Conservation (phyloP, 2,888 invertebrate genomes). For the Pandemis cinnamomeana region DNA sequence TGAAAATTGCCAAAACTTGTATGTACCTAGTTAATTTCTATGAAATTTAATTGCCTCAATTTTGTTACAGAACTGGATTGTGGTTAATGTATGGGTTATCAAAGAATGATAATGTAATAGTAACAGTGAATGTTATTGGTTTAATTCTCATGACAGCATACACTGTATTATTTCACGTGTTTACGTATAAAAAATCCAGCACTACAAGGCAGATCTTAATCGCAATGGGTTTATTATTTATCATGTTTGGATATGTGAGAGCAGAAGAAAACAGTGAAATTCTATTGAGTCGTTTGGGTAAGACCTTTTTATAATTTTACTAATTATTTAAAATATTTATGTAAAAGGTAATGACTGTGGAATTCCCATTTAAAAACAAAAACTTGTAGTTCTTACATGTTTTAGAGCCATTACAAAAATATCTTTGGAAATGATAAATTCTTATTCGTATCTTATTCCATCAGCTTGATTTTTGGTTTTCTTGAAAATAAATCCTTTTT, state of each 20-base stretch:
- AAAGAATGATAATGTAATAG: slow-evolving; percentile 88
- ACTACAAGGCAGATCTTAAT: slow-evolving; percentile 86
- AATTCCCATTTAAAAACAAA: no score
- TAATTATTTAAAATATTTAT: not conserved
- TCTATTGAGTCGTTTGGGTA: slow-evolving; percentile 87
- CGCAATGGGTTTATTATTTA: slow-evolving; percentile 80
- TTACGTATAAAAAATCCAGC: slow-evolving; percentile 88
- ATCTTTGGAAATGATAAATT: no score
- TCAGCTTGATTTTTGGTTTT: no score
- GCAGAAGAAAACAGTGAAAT: slow-evolving; percentile 79
- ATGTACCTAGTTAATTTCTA: slow-evolving; percentile 20
- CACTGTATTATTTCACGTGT: slow-evolving; percentile 88
- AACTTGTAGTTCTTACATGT: no score
- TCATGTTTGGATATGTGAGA: slow-evolving; percentile 85
- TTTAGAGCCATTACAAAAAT: no score
- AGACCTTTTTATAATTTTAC: slow-evolving; percentile 46
- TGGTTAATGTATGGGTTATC: slow-evolving; percentile 93
- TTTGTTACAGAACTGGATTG: slow-evolving; percentile 86
- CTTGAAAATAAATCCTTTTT: no score
- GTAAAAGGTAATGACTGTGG: no score
- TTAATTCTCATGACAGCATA: slow-evolving; percentile 88
- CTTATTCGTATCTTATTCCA: no score
- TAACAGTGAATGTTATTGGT: slow-evolving; percentile 91
- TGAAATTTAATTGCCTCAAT: slow-evolving; percentile 37
- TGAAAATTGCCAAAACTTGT: slow-evolving; percentile 9